Conservation (phyloP, 1,140 invertebrate genomes). For the Venustaconcha ellipsiformis region DNA sequence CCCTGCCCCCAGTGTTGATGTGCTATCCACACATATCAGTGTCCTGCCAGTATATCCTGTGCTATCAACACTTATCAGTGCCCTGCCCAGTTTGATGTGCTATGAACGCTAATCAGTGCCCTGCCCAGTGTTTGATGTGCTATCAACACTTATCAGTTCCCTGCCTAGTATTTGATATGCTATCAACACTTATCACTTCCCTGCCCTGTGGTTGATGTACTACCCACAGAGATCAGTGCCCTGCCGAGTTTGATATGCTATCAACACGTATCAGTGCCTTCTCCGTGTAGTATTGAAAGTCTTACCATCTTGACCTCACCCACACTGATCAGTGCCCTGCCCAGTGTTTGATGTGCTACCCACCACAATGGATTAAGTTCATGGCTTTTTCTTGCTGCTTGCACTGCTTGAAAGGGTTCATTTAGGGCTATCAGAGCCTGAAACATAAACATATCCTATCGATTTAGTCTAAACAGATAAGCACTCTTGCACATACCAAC, state of each 20-base stretch:
- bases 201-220: conserved; percentile 69
- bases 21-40: too few relatives aligned
- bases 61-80: conserved; percentile 65
- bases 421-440: conserved; percentile 58
- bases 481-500: too few relatives aligned
- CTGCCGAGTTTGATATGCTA: not conserved
- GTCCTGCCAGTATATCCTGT: not conserved
- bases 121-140: too few relatives aligned
- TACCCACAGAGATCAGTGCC: conserved; percentile 52
- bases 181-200: conserved; percentile 56
- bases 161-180: too few relatives aligned
- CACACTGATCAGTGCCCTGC: conserved; percentile 66
- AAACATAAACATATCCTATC: not conserved
- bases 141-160: too few relatives aligned
- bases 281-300: not conserved
- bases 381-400: conserved; percentile 60
- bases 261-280: too few relatives aligned
- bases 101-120: conserved; percentile 52
- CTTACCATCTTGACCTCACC: conserved; percentile 68
- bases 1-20: too few relatives aligned
- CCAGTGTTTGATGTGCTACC: conserved; percentile 69
- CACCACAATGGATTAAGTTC: conserved; percentile 66
- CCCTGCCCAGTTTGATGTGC: conserved; percentile 70
- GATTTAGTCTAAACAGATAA: too few relatives aligned
- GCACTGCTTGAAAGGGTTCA: conserved; percentile 58